Evolutionary conservation across 2,888 invertebrate species (phyloP).

Genomic region (Protophormia terraenovae): DNA sequence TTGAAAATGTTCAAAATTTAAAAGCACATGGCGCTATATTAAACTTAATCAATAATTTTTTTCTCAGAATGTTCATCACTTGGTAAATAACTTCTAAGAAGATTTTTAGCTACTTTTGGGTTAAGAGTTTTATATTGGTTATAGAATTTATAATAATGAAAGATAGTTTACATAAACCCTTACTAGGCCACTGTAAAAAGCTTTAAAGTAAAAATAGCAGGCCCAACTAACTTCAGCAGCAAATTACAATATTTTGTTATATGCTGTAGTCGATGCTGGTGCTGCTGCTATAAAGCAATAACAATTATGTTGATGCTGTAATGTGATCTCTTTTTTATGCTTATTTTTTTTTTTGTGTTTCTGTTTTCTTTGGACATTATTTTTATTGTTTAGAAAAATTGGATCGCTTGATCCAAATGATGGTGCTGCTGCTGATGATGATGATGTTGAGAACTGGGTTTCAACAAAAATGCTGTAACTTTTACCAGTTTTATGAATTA

Average conservation of each 20-base stretch:
- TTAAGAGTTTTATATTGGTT: too few species aligned
- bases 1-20: too few species aligned
- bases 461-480: conserved; percentile 44
- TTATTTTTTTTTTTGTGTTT: neutral
- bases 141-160: too few species aligned
- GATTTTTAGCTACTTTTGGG: too few species aligned
- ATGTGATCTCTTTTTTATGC: conserved; percentile 33
- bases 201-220: neutral
- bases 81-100: too few species aligned
- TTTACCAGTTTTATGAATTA: conserved; percentile 32
- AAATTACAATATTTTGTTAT: neutral
- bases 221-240: neutral
- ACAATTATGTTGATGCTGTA: conserved; percentile 64
- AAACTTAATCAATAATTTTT: too few species aligned
- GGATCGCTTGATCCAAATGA: conserved; percentile 46
- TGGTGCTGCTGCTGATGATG: neutral
- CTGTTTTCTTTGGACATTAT: neutral
- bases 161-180: too few species aligned
- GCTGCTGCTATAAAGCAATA: conserved; percentile 40
- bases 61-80: too few species aligned
- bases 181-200: neutral
- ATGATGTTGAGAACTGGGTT: conserved; percentile 35
- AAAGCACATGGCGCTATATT: too few species aligned
- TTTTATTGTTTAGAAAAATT: conserved; percentile 40
- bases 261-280: neutral